phyloP scores from a whole-genome alignment of 2,888 invertebrate species.

The Noctuana brunneofusca region DNA sequence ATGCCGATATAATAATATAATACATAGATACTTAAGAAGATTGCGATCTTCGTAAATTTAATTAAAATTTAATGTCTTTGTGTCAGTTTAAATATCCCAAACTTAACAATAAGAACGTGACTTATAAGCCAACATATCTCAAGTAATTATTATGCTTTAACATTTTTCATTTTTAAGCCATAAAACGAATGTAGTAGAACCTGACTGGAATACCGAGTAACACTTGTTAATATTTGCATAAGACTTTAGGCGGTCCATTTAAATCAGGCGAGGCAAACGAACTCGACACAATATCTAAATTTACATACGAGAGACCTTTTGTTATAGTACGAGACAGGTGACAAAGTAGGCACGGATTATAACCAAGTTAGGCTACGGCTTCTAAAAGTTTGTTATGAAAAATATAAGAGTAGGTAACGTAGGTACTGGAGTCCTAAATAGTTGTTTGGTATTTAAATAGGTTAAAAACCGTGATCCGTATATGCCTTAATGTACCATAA shows the following conservation, averaged over 20 bases:
- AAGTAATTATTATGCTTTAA: conserved; percentile 22
- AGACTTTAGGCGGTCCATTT: conserved; percentile 44
- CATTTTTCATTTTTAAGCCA: conserved; percentile 29
- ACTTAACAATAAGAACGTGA: conserved; percentile 14
- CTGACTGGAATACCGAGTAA: conserved; percentile 24
- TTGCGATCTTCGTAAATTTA: too few relatives aligned
- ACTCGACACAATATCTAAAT: conserved; percentile 59
- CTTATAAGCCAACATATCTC: conserved; percentile 9
- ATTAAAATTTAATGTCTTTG: too few relatives aligned
- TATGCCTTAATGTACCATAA: too few relatives aligned
- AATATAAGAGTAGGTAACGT: too few relatives aligned
- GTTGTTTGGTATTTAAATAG: too few relatives aligned
- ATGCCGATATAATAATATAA: too few relatives aligned
- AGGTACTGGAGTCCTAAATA: too few relatives aligned
- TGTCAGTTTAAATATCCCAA: too few relatives aligned
- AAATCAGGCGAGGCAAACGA: conserved; percentile 56
- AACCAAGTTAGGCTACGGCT: neutral
- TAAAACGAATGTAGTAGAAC: conserved; percentile 31
- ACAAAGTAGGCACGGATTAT: conserved; percentile 11
- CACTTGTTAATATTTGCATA: conserved; percentile 42
- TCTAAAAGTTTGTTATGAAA: neutral
- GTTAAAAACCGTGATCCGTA: too few relatives aligned
- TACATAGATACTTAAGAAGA: too few relatives aligned
- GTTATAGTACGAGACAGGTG: conserved; percentile 32
- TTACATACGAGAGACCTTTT: conserved; percentile 43